phyloP scores from a whole-genome alignment of 2,888 invertebrate genomes.

The Lepidocyrtoides sp. region DNA sequence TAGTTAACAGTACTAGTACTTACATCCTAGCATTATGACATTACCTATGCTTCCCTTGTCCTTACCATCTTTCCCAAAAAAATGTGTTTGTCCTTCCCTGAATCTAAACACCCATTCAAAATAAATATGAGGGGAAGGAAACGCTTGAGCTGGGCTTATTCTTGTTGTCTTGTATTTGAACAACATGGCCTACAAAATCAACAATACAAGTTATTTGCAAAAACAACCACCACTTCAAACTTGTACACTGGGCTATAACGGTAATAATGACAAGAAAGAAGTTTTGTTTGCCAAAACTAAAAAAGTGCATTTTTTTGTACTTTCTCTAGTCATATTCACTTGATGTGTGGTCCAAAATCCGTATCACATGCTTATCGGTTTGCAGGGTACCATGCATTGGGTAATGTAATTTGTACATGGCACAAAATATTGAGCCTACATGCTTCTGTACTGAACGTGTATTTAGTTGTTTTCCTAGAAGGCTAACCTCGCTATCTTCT shows the following conservation, averaged over 20 bases:
- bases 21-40: too few species aligned
- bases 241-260: neutral
- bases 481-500: too few species aligned
- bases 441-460: too few species aligned
- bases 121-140: neutral
- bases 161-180: conserved; percentile 22
- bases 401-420: too few species aligned
- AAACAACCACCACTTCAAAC: neutral
- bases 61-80: neutral
- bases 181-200: conserved; percentile 48
- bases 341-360: neutral
- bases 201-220: neutral
- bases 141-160: conserved; percentile 41
- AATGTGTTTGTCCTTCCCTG: conserved; percentile 32
- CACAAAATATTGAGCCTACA: too few species aligned
- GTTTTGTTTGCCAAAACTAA: conserved; percentile 20
- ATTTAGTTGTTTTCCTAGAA: too few species aligned
- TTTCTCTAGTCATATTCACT: neutral
- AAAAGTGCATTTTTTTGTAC: neutral
- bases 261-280: neutral
- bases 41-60: neutral
- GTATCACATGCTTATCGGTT: neutral
- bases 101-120: neutral
- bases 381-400: neutral
- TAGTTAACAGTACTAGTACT: neutral